These are phyloP conservation scores for Pantherophis alleghaniensis DNA, from an alignment of 2,797 vertebrate genomes.

Conservation along the genomic window DNA sequence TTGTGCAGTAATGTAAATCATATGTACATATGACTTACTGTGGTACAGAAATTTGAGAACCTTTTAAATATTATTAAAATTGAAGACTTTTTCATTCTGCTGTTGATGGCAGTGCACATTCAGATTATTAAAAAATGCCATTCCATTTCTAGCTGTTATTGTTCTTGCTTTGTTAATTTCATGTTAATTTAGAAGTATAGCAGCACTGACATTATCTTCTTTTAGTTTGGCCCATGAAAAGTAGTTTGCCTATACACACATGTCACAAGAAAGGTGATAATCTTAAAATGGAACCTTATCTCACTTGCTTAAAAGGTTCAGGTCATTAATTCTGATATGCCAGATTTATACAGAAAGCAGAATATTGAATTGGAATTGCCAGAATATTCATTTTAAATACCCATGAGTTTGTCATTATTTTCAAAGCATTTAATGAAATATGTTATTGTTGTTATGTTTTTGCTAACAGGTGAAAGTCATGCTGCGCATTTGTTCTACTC, in stretches of 20 bases:
- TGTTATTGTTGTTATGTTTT: conserved; percentile 20
- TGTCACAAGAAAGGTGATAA: not conserved
- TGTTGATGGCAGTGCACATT: conserved; percentile 52
- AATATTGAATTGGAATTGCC: not conserved
- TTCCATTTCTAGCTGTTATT: conserved; percentile 61
- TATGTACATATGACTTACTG: conserved; percentile 40
- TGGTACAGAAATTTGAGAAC: conserved; percentile 35
- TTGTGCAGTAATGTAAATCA: conserved; percentile 26
- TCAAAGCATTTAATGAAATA: not conserved
- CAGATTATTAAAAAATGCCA: conserved; percentile 56
- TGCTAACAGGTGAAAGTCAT: conserved; percentile 89
- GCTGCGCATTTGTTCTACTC: conserved; percentile 83
- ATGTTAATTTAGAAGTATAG: conserved; percentile 26
- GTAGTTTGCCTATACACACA: conserved; percentile 33
- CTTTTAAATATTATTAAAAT: conserved; percentile 64
- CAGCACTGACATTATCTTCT: conserved; percentile 44
- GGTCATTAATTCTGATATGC: conserved; percentile 3
- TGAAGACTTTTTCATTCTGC: conserved; percentile 24
- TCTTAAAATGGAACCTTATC: not conserved
- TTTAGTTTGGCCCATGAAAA: conserved; percentile 61
- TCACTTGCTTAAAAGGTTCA: not conserved
- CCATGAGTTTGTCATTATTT: not conserved
- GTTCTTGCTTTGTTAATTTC: conserved; percentile 61
- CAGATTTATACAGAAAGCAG: conserved; percentile 28
- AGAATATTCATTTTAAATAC: conserved; percentile 6